Percentiles rank a stretch among this genome's conserved stretches.
Evolutionary conservation across 2,888 invertebrate species (phyloP).

Genomic region (Eupithecia exiguata): DNA sequence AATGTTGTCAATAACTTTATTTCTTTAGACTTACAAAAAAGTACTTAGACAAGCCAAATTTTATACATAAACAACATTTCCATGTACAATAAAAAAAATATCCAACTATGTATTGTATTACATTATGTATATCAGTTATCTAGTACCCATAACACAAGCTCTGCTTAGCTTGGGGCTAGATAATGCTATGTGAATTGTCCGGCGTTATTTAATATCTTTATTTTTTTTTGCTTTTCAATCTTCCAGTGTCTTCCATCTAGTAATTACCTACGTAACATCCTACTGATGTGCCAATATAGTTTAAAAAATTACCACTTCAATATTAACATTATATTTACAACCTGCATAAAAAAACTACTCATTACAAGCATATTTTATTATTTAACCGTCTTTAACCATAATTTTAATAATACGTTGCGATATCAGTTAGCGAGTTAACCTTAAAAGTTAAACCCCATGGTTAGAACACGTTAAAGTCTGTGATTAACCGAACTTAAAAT

Average conservation of each 20-base stretch:
- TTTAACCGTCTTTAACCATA: conserved; percentile 9
- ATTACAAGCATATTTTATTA: conserved; percentile 9
- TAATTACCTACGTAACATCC: background rate
- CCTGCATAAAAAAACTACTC: conserved; percentile 3
- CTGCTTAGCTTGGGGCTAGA: too few relatives aligned
- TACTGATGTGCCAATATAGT: background rate
- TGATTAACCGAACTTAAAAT: conserved; percentile 33
- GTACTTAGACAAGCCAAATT: too few relatives aligned
- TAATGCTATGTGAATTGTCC: too few relatives aligned
- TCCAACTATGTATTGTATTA: too few relatives aligned
- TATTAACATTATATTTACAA: background rate
- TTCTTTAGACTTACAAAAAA: too few relatives aligned
- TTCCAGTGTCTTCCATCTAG: background rate
- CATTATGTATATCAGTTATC: too few relatives aligned
- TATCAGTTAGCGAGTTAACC: conserved; percentile 24
- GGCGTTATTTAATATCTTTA: too few relatives aligned
- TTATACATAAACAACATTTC: too few relatives aligned
- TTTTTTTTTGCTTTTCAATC: too few relatives aligned
- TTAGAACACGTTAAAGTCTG: conserved; percentile 29
- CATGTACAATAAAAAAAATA: too few relatives aligned
- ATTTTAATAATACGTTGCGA: conserved; percentile 10
- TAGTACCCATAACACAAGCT: too few relatives aligned
- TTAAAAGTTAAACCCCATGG: conserved; percentile 19
- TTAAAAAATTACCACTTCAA: conserved; percentile 5
- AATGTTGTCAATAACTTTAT: too few relatives aligned